phyloP scores from a whole-genome alignment of 2,113 vertebrate genomes.

The Opisthocomus hoazin region DNA sequence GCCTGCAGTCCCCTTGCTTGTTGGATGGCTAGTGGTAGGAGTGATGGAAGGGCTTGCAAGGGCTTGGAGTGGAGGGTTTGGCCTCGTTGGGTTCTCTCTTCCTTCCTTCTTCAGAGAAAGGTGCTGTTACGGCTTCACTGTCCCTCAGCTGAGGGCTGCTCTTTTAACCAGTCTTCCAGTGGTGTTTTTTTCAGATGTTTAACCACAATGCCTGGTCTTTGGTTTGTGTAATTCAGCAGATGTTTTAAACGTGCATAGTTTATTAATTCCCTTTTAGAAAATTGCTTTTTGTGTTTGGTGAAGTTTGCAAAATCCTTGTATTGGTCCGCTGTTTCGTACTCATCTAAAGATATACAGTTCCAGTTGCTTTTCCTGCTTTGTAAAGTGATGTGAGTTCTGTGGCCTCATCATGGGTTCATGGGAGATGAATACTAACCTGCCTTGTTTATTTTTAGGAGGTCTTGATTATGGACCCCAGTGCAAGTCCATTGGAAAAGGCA shows the following conservation, averaged over 20 bases:
- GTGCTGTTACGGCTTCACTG: background rate
- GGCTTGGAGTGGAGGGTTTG: background rate
- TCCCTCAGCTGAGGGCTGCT: background rate
- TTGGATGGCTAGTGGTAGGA: background rate
- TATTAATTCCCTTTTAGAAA: background rate
- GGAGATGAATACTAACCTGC: slow-evolving; percentile 50
- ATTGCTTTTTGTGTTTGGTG: background rate
- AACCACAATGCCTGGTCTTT: background rate
- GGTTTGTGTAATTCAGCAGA: background rate
- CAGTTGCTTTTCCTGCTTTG: background rate
- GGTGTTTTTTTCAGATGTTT: background rate
- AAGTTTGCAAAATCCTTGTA: background rate
- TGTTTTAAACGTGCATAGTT: background rate
- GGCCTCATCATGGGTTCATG: background rate
- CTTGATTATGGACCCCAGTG: slow-evolving; percentile 66
- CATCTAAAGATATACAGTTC: background rate
- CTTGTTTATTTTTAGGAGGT: slow-evolving; percentile 76
- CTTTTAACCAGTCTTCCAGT: background rate
- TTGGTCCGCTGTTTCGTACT: background rate
- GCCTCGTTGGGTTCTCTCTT: background rate
- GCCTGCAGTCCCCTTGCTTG: background rate
- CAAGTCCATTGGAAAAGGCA: slow-evolving; percentile 78
- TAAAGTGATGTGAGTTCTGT: background rate
- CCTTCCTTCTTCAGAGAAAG: background rate
- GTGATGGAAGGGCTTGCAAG: background rate